Evolutionary conservation across 2,888 invertebrate genomes (phyloP), one percentile per base, ranked within the genome.

Genomic region (Drosophila recens): DNA sequence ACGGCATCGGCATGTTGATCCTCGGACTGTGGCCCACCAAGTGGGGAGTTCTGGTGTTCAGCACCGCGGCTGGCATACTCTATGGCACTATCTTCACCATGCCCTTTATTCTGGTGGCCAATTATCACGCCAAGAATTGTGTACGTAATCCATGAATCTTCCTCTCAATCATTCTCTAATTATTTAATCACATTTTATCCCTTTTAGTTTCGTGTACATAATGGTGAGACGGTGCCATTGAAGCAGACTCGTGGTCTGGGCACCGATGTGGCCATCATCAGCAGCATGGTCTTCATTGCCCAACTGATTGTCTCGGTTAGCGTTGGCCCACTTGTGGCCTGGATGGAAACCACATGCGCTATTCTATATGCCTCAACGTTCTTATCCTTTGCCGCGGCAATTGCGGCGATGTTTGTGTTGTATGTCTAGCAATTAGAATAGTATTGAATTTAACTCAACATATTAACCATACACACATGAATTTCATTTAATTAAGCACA

Each of bases 51-150:
- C 46, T 93, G 0, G 65, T 92, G 0, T 91, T 93, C 48, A 93
- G 93, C 76, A 91, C 91, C 10, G 90, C 92, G 15, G 93, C 93
- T 4, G 93, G 93, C 10, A 90, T 93, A 45, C 89, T 93, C 38
- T 93, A 93, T 68, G 92, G 92, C 6, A 93, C 93, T 0, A 82
- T 93, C 1, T 93, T 93, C n/a, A 93, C 93, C 20, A 91, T 93
- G 69, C 93, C 93, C 10, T 93, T 92, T 51, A 91, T 93, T 30
- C 62, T 93, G 23, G 88, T 93, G 38, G 93, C 93, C 23, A 91
- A 90, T 68, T 93, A 93, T 74, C 93, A 93, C 76, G 91, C 93
- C 23, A 92, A 92, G 66, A 92, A 92, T 71, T 92, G 91, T 67
- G 93, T 93, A 91, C 87, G 93, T 90, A 66, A 11, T 40, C 30